These are phyloP conservation scores for Rousettus leschenaultii DNA, from an alignment of 2,113 vertebrate species.

Conservation along the genomic window DNA sequence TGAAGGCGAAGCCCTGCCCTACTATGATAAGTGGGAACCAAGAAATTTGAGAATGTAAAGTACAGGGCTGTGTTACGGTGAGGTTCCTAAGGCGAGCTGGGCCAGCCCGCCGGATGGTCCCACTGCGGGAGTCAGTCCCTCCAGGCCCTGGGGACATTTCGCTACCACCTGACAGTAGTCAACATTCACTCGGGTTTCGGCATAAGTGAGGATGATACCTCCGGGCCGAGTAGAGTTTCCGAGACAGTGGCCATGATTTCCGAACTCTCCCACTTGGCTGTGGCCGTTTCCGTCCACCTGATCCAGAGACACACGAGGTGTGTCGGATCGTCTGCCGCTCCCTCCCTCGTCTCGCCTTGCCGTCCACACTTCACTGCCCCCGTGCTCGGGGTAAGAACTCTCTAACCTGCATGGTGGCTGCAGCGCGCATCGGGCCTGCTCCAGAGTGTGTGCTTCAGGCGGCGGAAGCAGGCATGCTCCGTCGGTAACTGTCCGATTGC, in stretches of 20 bases:
- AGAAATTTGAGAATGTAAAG: background rate
- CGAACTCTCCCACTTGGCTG: background rate
- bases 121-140: background rate
- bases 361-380: background rate
- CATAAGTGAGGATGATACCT: background rate
- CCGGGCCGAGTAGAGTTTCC: background rate
- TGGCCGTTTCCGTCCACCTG: background rate
- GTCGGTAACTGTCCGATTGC: too few species aligned
- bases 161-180: background rate
- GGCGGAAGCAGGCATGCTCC: background rate
- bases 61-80: background rate
- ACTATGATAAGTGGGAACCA: background rate
- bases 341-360: background rate
- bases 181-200: background rate
- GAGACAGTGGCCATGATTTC: background rate
- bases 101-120: background rate
- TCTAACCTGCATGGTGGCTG: background rate
- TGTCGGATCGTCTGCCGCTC: background rate
- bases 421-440: too few species aligned
- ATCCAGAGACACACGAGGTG: background rate
- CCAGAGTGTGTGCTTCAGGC: background rate
- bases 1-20: too few species aligned
- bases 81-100: background rate
- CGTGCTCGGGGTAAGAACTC: background rate
- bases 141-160: rapidly evolving